These are phyloP conservation scores for Megastigmus dorsalis DNA, from an alignment of 2,888 invertebrate species.

Conservation along the genomic window DNA sequence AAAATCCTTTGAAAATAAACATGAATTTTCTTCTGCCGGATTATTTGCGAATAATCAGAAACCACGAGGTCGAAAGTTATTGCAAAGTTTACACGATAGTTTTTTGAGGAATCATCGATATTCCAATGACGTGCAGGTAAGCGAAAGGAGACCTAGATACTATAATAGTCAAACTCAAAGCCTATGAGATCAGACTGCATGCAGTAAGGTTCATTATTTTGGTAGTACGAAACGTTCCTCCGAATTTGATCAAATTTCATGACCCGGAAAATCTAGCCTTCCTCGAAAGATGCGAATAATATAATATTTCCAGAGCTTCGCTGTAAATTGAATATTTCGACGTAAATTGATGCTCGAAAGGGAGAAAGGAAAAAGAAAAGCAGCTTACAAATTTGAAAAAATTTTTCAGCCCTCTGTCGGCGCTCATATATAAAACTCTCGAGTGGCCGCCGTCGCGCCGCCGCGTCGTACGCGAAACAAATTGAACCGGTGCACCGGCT, in stretches of 20 bases:
- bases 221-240: not conserved
- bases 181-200: too few relatives aligned
- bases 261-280: conserved; percentile 6
- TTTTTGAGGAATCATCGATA: too few relatives aligned
- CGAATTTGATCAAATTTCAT: conserved; percentile 18
- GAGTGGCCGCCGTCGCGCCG: too few relatives aligned
- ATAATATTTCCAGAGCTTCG: conserved; percentile 5
- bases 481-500: conserved; percentile 26
- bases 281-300: conserved; percentile 19
- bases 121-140: too few relatives aligned
- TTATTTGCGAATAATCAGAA: too few relatives aligned
- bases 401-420: not conserved
- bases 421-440: not conserved
- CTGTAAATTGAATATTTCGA: conserved; percentile 40
- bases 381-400: not conserved
- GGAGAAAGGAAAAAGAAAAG: not conserved
- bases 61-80: too few relatives aligned
- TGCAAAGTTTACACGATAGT: too few relatives aligned
- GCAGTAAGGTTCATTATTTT: conserved; percentile 12
- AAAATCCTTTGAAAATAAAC: too few relatives aligned
- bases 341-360: conserved; percentile 9
- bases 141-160: too few relatives aligned
- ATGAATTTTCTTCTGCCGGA: too few relatives aligned
- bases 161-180: too few relatives aligned
- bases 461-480: conserved; percentile 33